A percentile compares a stretch with the other conserved stretches of the same genome.
Conservation (phyloP, 2,797 vertebrate species). For the Coluber constrictor region DNA sequence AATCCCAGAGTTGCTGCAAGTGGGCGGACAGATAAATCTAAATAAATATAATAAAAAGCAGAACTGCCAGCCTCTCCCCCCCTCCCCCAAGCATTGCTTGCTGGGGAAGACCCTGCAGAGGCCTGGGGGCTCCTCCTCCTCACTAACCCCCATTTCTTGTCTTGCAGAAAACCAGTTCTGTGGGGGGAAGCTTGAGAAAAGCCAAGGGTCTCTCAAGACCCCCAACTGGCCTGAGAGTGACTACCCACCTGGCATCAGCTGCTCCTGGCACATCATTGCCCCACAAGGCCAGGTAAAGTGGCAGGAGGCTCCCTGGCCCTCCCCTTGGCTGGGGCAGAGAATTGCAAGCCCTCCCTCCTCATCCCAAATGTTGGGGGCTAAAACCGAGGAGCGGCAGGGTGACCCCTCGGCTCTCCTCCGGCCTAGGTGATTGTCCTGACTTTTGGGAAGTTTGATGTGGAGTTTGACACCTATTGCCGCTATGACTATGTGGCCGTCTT, state of each 20-base stretch:
- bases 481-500: constrained; percentile 89
- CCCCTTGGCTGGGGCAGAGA: not conserved
- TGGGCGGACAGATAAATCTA: no score
- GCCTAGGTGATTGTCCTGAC: constrained; percentile 81
- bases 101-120: not conserved
- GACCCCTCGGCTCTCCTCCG: rapidly evolving
- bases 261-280: constrained; percentile 89
- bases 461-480: constrained; percentile 84
- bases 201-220: constrained; percentile 84
- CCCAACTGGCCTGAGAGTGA: constrained; percentile 90
- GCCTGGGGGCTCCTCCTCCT: not conserved
- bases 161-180: constrained; percentile 80
- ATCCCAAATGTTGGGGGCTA: not conserved
- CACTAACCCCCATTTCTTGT: not conserved
- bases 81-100: not conserved
- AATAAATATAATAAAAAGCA: not conserved
- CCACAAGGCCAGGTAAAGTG: constrained; percentile 77
- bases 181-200: constrained; percentile 84
- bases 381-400: no score
- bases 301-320: not conserved
- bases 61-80: not conserved
- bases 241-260: constrained; percentile 86
- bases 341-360: not conserved
- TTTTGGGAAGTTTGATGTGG: constrained; percentile 87
- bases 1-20: no score